Evolutionary conservation across 2,888 invertebrate genomes (phyloP).

Genomic region (Caenorhabditis zanzibari): DNA sequence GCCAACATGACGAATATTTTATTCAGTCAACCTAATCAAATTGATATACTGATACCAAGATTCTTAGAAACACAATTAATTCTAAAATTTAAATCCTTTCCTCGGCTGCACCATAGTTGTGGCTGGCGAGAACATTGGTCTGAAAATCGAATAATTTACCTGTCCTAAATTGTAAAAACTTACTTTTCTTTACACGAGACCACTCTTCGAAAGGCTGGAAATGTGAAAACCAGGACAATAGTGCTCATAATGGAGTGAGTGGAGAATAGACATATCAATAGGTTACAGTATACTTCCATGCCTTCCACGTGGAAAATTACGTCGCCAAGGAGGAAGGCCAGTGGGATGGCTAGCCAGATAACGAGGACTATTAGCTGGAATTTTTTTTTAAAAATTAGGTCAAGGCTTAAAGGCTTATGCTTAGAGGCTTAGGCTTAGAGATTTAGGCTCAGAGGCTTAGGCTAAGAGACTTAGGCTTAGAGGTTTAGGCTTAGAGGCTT

Average conservation of each 20-base stretch:
- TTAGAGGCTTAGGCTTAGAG: too few species aligned
- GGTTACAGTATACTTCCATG: constrained; percentile 20
- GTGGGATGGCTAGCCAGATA: constrained; percentile 42
- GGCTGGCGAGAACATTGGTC: constrained; percentile 42
- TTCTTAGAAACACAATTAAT: not conserved
- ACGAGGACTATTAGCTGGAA: constrained; percentile 29
- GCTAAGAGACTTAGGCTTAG: too few species aligned
- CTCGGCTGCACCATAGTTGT: constrained; percentile 36
- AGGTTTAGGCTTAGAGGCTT: too few species aligned
- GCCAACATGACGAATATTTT: not conserved
- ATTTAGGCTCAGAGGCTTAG: too few species aligned
- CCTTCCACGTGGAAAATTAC: constrained; percentile 34
- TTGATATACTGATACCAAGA: not conserved
- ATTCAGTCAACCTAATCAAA: not conserved
- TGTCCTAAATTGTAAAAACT: not conserved
- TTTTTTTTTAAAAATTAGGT: too few species aligned
- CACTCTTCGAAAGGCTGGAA: constrained; percentile 43
- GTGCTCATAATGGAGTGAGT: constrained; percentile 49
- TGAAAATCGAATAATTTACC: not conserved
- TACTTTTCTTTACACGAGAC: constrained; percentile 35
- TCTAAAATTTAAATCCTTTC: not conserved
- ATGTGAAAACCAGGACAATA: constrained; percentile 42
- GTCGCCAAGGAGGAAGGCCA: constrained; percentile 20
- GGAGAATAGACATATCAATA: constrained; percentile 43
- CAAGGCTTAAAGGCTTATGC: too few species aligned